These are phyloP conservation scores for Nebria salina DNA, from an alignment of 2,888 invertebrate genomes.

Conservation along the genomic window DNA sequence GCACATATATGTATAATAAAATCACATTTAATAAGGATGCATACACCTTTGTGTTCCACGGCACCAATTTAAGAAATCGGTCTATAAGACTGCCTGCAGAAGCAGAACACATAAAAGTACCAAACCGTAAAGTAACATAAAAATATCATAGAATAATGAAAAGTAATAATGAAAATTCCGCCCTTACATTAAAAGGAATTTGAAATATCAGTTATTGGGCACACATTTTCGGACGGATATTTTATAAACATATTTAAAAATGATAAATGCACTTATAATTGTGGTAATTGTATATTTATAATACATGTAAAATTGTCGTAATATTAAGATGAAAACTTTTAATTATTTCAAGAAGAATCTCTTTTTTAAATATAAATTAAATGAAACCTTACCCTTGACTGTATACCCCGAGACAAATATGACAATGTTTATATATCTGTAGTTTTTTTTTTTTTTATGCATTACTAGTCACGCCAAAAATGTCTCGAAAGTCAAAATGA, in stretches of 20 bases:
- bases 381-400: too few relatives aligned
- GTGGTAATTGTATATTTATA: too few relatives aligned
- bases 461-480: conserved; percentile 43
- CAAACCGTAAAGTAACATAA: not conserved
- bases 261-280: too few relatives aligned
- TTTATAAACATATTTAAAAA: too few relatives aligned
- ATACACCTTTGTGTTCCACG: not conserved
- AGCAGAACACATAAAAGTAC: not conserved
- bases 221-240: too few relatives aligned
- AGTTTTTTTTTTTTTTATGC: conserved; percentile 17
- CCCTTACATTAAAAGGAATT: not conserved
- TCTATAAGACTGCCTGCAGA: not conserved
- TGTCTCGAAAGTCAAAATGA: not conserved
- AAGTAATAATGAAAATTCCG: not conserved
- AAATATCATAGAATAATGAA: not conserved
- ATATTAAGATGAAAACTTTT: too few relatives aligned
- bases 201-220: too few relatives aligned
- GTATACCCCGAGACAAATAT: too few relatives aligned
- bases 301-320: too few relatives aligned
- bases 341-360: too few relatives aligned
- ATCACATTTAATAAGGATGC: not conserved
- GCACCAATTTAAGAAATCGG: not conserved
- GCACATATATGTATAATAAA: too few relatives aligned
- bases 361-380: too few relatives aligned
- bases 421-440: not conserved